These are phyloP conservation scores for Ladona fulva DNA, from an alignment of 1,140 invertebrate genomes.

Conservation along the genomic window DNA sequence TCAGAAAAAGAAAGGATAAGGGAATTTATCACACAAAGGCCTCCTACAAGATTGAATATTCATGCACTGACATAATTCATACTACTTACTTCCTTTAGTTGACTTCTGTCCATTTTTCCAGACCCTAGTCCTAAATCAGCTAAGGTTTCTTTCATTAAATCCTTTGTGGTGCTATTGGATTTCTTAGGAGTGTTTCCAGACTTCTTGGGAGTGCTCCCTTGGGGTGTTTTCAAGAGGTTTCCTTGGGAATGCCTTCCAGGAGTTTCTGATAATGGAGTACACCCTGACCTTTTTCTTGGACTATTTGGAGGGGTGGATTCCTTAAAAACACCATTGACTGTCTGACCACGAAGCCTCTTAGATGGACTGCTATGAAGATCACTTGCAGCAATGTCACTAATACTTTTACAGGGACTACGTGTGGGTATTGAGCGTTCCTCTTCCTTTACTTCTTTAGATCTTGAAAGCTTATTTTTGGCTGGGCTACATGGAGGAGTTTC, in stretches of 20 bases:
- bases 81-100: neutral
- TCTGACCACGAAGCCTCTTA: neutral
- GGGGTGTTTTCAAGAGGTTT: too few species aligned
- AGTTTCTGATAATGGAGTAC: too few species aligned
- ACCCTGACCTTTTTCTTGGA: neutral
- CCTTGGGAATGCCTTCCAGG: too few species aligned
- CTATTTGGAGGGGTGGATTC: neutral
- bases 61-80: neutral
- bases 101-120: neutral
- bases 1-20: too few species aligned
- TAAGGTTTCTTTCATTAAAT: too few species aligned
- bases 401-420: neutral
- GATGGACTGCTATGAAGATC: neutral
- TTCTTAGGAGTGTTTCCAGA: too few species aligned
- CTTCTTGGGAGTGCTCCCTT: too few species aligned
- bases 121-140: neutral
- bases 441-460: neutral
- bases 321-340: too few species aligned
- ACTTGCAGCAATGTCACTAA: neutral
- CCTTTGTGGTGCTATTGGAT: too few species aligned
- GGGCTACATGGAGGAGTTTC: neutral
- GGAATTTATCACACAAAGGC: too few species aligned
- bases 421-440: too few species aligned
- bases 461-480: neutral
- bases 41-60: too few species aligned